These are phyloP conservation scores for Aporophyla nigra DNA, from an alignment of 2,888 invertebrate species.

Conservation along the genomic window DNA sequence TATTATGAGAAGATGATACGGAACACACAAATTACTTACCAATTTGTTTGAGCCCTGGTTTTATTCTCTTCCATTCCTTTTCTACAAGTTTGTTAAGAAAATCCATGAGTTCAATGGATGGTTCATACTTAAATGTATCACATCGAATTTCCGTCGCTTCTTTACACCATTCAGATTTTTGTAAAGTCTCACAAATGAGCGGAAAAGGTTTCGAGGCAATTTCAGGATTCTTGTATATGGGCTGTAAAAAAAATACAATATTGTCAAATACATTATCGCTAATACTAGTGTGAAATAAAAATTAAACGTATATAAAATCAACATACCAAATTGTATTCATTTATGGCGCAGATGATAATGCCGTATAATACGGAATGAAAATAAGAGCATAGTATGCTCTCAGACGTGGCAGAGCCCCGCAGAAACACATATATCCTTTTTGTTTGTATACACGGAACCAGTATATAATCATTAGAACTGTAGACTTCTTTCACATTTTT, in stretches of 20 bases:
- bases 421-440: conserved; percentile 91
- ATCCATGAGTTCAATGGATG: conserved; percentile 81
- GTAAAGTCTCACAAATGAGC: conserved; percentile 74
- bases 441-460: conserved; percentile 86
- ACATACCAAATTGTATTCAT: conserved; percentile 78
- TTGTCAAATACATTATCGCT: not conserved
- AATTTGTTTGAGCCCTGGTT: conserved; percentile 78
- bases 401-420: conserved; percentile 85
- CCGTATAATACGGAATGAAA: conserved; percentile 92
- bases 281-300: not conserved
- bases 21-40: conserved; percentile 71
- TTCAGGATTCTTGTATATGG: conserved; percentile 65
- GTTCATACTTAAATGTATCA: conserved; percentile 70
- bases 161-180: conserved; percentile 77
- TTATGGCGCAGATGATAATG: conserved; percentile 77
- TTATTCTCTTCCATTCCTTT: conserved; percentile 88
- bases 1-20: not conserved
- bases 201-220: conserved; percentile 72
- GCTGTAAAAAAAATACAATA: conserved; percentile 65
- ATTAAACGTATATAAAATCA: conserved; percentile 1
- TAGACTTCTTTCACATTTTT: conserved; percentile 85
- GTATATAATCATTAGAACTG: conserved; percentile 88
- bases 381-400: conserved; percentile 92
- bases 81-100: conserved; percentile 87
- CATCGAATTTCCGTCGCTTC: conserved; percentile 45